These are phyloP conservation scores for Holotrichia oblita DNA, from an alignment of 1,140 invertebrate species.

Conservation along the genomic window DNA sequence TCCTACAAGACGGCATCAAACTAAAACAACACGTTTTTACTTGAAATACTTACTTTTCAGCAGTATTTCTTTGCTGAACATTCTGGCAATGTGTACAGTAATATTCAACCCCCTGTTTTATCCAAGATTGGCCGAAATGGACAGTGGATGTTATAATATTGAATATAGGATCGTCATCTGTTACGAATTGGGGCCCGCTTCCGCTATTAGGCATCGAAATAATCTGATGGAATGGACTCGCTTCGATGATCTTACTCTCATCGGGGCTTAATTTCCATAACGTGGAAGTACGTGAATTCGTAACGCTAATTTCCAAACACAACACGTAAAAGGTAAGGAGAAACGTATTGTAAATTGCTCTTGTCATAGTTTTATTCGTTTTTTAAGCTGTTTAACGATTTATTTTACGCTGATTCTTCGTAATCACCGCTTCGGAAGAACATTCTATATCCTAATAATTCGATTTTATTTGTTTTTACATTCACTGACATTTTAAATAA, in stretches of 20 bases:
- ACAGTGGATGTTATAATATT: constrained; percentile 73
- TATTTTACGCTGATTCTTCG: not conserved
- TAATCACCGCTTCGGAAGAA: not conserved
- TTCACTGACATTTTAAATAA: constrained; percentile 39
- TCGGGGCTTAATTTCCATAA: constrained; percentile 78
- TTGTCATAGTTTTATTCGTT: constrained; percentile 39
- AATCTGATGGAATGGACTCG: constrained; percentile 65
- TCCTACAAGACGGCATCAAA: not conserved
- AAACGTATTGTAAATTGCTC: constrained; percentile 30
- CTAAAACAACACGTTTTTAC: not conserved
- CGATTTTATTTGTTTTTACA: constrained; percentile 22
- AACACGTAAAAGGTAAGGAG: constrained; percentile 37
- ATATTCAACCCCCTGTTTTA: constrained; percentile 62
- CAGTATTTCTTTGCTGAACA: constrained; percentile 44
- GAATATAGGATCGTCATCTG: constrained; percentile 69
- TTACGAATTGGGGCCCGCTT: constrained; percentile 60
- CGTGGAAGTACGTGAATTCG: constrained; percentile 76
- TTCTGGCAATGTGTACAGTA: constrained; percentile 57
- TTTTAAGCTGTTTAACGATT: not conserved
- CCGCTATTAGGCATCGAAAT: constrained; percentile 59
- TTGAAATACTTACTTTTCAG: not conserved
- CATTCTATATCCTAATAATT: not conserved
- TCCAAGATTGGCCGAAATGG: constrained; percentile 70
- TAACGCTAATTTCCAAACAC: constrained; percentile 65
- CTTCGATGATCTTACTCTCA: constrained; percentile 73